phyloP scores from a whole-genome alignment of 1,140 invertebrate genomes.

The Brachionus plicatilis region DNA sequence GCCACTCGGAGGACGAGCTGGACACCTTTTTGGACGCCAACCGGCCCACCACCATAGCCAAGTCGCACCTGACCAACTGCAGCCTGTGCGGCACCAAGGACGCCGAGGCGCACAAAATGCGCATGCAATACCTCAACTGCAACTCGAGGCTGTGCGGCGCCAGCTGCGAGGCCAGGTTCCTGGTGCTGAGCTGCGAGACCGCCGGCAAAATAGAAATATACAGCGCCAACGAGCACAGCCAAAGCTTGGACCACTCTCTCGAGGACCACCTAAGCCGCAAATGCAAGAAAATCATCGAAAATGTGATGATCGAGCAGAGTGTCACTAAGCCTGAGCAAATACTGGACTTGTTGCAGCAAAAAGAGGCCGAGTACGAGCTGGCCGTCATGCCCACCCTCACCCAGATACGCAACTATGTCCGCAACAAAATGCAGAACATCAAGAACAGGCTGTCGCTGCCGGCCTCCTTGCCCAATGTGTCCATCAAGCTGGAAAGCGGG shows the following conservation, averaged over 20 bases:
- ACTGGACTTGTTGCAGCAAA: background rate
- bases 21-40: background rate
- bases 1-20: background rate
- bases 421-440: background rate
- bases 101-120: background rate
- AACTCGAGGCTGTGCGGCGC: background rate
- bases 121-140: background rate
- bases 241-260: background rate
- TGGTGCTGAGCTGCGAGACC: background rate
- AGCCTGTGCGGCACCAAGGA: background rate
- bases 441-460: background rate
- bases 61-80: background rate
- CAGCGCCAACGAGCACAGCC: background rate
- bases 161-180: background rate
- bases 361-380: background rate
- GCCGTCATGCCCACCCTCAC: background rate
- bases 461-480: background rate
- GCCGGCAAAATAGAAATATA: background rate
- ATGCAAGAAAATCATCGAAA: conserved; percentile 3
- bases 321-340: background rate
- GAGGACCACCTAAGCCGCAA: conserved; percentile 4
- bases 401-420: background rate
- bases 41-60: background rate
- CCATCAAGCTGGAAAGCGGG: background rate
- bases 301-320: background rate